A percentile compares a stretch with the other conserved stretches of the same genome.
phyloP scores from a whole-genome alignment of 1,140 invertebrate genomes.

The Oreohelix idahoensis region DNA sequence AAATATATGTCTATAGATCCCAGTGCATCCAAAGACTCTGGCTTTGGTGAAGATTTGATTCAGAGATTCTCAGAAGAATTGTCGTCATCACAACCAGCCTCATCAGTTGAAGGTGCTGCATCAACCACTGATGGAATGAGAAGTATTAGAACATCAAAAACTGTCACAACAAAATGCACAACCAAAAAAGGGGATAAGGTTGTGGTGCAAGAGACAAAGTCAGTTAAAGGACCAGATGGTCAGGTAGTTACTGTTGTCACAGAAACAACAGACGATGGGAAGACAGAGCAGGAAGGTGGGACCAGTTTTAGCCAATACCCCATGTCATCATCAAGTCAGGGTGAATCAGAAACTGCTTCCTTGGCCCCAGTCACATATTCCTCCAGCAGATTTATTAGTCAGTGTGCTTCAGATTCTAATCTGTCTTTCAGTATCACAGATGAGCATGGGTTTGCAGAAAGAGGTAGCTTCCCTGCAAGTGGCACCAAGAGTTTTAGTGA shows the following conservation, averaged over 20 bases:
- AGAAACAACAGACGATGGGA: constrained; percentile 21
- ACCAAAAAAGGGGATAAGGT: constrained; percentile 27
- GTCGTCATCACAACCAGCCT: background rate
- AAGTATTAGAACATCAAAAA: constrained; percentile 26
- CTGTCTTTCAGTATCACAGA: background rate
- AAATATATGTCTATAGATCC: constrained; percentile 46
- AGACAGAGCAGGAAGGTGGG: background rate
- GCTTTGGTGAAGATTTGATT: constrained; percentile 38
- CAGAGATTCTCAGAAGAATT: constrained; percentile 20
- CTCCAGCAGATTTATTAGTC: background rate
- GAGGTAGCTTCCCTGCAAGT: background rate
- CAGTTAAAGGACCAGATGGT: constrained; percentile 40
- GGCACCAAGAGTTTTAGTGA: constrained; percentile 24
- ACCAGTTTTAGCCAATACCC: background rate
- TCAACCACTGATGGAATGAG: background rate
- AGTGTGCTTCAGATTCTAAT: background rate
- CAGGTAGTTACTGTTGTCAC: constrained; percentile 29
- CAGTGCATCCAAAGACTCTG: constrained; percentile 35
- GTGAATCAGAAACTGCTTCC: background rate
- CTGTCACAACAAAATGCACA: constrained; percentile 38
- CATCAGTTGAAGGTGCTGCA: background rate
- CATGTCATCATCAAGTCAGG: background rate
- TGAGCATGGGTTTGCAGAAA: background rate
- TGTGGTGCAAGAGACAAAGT: constrained; percentile 26
- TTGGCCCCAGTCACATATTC: background rate